Conservation (phyloP, 2,888 invertebrate species). For the Fabriciana adippe region DNA sequence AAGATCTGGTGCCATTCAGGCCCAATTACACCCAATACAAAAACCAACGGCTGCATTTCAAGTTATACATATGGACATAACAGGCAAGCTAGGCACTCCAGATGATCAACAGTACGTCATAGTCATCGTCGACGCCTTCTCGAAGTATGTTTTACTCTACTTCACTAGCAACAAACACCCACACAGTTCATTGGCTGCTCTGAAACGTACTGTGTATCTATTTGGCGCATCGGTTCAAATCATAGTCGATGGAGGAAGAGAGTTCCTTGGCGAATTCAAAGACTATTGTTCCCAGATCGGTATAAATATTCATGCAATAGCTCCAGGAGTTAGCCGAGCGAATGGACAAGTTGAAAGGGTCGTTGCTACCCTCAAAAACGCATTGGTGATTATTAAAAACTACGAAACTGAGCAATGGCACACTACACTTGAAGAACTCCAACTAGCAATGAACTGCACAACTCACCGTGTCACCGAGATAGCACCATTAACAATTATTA, state of each 20-base stretch:
- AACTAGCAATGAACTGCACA: slow-evolving; percentile 40
- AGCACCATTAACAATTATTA: slow-evolving; percentile 40
- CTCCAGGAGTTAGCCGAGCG: slow-evolving; percentile 41
- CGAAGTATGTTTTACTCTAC: slow-evolving; percentile 26
- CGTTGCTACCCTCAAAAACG: slow-evolving; percentile 41
- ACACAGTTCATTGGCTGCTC: slow-evolving; percentile 29
- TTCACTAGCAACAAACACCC: slow-evolving; percentile 32
- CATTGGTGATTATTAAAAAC: slow-evolving; percentile 41
- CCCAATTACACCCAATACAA: slow-evolving; percentile 37
- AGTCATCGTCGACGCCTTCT: slow-evolving; percentile 41
- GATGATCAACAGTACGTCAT: slow-evolving; percentile 40
- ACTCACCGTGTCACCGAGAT: slow-evolving; percentile 37
- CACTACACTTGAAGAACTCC: too few species aligned
- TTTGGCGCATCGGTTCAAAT: slow-evolving; percentile 41
- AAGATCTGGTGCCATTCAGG: slow-evolving; percentile 40
- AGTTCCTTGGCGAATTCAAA: slow-evolving; percentile 40
- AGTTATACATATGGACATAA: slow-evolving; percentile 39
- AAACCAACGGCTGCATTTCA: slow-evolving; percentile 28
- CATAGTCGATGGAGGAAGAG: slow-evolving; percentile 40
- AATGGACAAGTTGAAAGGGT: slow-evolving; percentile 42
- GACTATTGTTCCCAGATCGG: slow-evolving; percentile 36
- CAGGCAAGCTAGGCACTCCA: slow-evolving; percentile 38
- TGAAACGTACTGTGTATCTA: slow-evolving; percentile 30
- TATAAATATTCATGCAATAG: slow-evolving; percentile 36
- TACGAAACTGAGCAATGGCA: slow-evolving; percentile 34